phyloP scores from a whole-genome alignment of 2,113 vertebrate genomes.

The Tragelaphus imberbis region DNA sequence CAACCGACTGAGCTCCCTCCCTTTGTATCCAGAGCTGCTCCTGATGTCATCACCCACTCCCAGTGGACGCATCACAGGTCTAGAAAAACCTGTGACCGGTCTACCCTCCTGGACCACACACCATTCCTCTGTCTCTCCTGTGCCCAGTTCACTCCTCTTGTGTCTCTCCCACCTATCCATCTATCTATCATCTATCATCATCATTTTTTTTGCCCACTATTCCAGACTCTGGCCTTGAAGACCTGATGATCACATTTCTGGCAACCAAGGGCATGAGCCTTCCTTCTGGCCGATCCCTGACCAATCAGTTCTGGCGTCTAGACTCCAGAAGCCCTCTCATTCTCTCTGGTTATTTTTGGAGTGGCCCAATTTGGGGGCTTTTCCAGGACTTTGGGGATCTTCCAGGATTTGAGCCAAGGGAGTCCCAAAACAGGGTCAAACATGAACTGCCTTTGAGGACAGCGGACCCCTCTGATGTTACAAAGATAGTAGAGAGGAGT shows the following conservation, averaged over 20 bases:
- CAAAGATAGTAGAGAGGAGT: neutral
- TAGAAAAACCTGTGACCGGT: neutral
- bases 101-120: neutral
- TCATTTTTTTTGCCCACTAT: no score
- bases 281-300: neutral
- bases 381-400: neutral
- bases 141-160: neutral
- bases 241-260: neutral
- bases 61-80: neutral
- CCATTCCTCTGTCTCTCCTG: neutral
- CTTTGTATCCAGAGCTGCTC: neutral
- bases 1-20: no score
- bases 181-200: neutral
- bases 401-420: neutral
- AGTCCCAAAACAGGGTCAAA: neutral
- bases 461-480: neutral
- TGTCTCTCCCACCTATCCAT: neutral
- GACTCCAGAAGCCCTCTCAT: neutral
- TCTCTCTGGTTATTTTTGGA: neutral
- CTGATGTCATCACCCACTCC: neutral
- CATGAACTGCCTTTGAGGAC: neutral
- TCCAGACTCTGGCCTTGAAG: neutral
- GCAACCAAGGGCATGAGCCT: neutral
- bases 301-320: neutral
- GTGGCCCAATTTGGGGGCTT: neutral